These are phyloP conservation scores for Macroglossus sobrinus DNA, from an alignment of 2,113 vertebrate genomes.

Conservation along the genomic window DNA sequence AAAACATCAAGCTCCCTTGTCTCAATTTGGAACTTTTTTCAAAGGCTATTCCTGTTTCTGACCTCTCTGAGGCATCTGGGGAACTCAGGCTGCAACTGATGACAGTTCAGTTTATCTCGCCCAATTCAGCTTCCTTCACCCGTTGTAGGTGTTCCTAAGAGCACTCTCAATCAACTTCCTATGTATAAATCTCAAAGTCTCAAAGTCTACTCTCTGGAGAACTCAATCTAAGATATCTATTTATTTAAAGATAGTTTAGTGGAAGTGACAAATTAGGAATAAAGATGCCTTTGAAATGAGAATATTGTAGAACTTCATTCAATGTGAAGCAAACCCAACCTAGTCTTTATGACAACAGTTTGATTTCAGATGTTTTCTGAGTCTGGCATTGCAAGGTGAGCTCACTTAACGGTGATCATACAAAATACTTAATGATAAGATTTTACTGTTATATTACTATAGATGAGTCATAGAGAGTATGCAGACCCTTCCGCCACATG, in stretches of 20 bases:
- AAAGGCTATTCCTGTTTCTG: background rate
- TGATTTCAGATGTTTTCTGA: background rate
- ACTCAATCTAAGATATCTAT: background rate
- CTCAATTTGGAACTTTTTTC: background rate
- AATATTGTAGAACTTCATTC: background rate
- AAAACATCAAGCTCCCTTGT: background rate
- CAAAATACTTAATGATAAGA: background rate
- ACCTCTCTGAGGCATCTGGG: background rate
- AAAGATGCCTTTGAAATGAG: background rate
- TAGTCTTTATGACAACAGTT: background rate
- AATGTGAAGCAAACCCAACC: background rate
- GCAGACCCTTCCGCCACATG: background rate
- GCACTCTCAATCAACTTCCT: background rate
- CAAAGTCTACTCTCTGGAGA: background rate
- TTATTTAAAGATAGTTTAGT: background rate
- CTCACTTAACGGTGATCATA: background rate
- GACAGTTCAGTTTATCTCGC: background rate
- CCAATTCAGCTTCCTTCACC: rapidly evolving
- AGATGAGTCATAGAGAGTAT: background rate
- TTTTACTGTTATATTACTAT: background rate
- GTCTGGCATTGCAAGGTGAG: background rate
- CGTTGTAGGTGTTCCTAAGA: background rate
- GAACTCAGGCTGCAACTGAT: background rate
- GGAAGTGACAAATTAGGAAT: background rate
- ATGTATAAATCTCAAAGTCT: background rate